Evolutionary conservation across 1,140 invertebrate genomes (phyloP), one percentile per base, ranked within the genome.

Genomic region (Lineus longissimus): DNA sequence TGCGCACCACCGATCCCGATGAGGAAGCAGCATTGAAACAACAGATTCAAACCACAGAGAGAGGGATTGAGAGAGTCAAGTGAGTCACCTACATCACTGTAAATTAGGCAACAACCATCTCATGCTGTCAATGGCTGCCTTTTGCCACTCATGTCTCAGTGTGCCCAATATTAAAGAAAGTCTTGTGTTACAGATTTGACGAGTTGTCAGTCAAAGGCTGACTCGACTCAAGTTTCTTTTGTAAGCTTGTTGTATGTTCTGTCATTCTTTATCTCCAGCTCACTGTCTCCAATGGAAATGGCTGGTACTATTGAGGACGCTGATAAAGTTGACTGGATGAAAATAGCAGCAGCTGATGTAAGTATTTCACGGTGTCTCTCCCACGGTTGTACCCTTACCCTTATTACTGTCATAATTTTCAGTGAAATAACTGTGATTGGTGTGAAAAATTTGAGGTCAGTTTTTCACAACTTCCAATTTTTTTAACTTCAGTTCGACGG

Each of bases 271-370:
- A 19, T 61, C 31, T 65, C 69, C 22, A 61, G 73, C 72, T 36
- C 33, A 7, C 15, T 36, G 33, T 36, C 33, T 7, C 33, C 33
- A 15, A 7, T 36, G 33, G 33, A 36, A 36, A 4, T 36, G 4
- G 33, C 33, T 15, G 33, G 33, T 36, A 7, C 33, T 7, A 36
- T 36, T 15, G 47, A 51, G 1, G 67, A 75, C 29, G 25, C 29
- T 27, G 60, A 70, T 0, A 72, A 67, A 56, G 64, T 76, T 30
- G 76, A 78, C 65, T 78, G 74, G 73, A 66, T 78, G 66, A 78
- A 75, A 51, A 78, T 78, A 27, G 59, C 73, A 19, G 70, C 63
- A 29, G 51, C 67, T 7, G 45, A 61, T 23, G 76, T 78, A 69
- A 64, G 71, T 70, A 27, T 1, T 15, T 36, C 15, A 15, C 6